Conservation (phyloP, 2,797 vertebrate species). For the Enteromius anoplus region DNA sequence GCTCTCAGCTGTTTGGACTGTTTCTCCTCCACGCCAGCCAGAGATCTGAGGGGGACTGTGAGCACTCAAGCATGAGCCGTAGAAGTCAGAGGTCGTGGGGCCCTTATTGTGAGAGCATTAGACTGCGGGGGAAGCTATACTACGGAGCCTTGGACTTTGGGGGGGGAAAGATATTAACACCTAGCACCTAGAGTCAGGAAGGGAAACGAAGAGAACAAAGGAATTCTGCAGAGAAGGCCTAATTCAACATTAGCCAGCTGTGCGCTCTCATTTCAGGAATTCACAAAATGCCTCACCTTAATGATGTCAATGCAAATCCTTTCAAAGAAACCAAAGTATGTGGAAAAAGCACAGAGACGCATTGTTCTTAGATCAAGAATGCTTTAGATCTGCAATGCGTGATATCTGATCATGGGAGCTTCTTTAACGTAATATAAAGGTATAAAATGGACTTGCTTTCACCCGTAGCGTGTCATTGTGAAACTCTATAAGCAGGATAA, state of each 20-base stretch:
- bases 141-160: conserved; percentile 52
- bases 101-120: conserved; percentile 49
- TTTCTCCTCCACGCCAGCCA: conserved; percentile 29
- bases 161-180: conserved; percentile 50
- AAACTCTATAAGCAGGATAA: conserved; percentile 4
- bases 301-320: conserved; percentile 26
- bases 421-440: neutral
- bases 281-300: conserved; percentile 28
- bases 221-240: conserved; percentile 41
- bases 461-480: neutral
- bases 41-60: conserved; percentile 50
- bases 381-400: conserved; percentile 3
- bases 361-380: conserved; percentile 20
- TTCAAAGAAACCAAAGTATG: conserved; percentile 20
- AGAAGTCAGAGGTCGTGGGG: conserved; percentile 32
- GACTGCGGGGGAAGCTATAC: conserved; percentile 50
- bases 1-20: conserved; percentile 15
- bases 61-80: conserved; percentile 47
- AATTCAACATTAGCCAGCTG: conserved; percentile 37
- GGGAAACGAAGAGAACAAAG: conserved; percentile 30
- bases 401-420: neutral
- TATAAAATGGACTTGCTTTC: neutral
- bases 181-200: neutral
- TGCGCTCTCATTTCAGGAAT: conserved; percentile 36
- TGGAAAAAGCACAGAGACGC: conserved; percentile 9